phyloP scores from a whole-genome alignment of 2,888 invertebrate species.

The Matsumyia berberina region DNA sequence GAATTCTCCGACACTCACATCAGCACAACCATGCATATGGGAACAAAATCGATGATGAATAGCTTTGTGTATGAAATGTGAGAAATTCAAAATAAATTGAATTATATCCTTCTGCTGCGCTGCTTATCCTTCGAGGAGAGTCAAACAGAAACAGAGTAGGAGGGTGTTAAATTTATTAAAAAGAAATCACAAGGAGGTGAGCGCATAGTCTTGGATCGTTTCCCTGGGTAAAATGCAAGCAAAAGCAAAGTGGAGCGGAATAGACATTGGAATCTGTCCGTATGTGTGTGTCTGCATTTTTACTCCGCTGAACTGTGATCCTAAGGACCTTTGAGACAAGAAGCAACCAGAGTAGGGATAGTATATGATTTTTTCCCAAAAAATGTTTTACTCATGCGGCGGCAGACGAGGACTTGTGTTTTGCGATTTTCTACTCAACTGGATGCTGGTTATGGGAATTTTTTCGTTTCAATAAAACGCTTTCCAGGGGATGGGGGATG shows the following conservation, averaged over 20 bases:
- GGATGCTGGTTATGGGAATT: constrained; percentile 46
- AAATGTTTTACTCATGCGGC: not conserved
- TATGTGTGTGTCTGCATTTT: not conserved
- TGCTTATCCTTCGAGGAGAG: constrained; percentile 4
- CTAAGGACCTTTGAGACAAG: not conserved
- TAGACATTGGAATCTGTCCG: constrained; percentile 17
- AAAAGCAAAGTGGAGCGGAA: constrained; percentile 18
- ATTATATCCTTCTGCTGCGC: constrained; percentile 46
- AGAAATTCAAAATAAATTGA: constrained; percentile 65
- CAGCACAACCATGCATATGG: not conserved
- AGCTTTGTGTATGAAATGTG: constrained; percentile 51
- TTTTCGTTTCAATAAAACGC: constrained; percentile 51
- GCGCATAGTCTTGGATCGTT: constrained; percentile 46
- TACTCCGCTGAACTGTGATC: not conserved
- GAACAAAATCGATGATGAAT: constrained; percentile 58
- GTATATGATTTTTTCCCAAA: constrained; percentile 42
- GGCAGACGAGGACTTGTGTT: constrained; percentile 17
- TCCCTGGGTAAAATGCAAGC: constrained; percentile 22
- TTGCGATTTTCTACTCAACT: constrained; percentile 39
- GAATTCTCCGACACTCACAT: constrained; percentile 14
- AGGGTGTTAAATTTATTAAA: constrained; percentile 60
- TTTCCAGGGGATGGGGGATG: not conserved
- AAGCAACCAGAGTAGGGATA: not conserved
- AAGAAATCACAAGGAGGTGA: constrained; percentile 35
- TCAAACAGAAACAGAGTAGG: not conserved